Conservation (phyloP, 2,113 vertebrate species). For the Anoplopoma fimbria region DNA sequence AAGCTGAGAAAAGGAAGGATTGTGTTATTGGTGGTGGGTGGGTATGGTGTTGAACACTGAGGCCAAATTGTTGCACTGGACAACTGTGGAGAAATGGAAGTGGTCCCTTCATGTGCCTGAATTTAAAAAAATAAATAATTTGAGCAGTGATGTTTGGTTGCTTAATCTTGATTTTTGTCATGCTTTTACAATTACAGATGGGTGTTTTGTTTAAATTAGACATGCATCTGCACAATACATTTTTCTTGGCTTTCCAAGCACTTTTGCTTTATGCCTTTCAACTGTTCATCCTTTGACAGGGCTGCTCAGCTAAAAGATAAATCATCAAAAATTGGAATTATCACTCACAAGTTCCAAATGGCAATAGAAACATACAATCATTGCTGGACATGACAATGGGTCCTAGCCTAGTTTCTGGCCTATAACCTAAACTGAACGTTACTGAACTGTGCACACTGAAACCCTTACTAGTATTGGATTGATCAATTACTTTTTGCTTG, state of each 20-base stretch:
- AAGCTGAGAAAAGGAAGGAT: neutral
- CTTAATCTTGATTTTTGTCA: constrained; percentile 4
- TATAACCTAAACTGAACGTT: neutral
- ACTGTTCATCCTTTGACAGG: neutral
- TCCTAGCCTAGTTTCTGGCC: neutral
- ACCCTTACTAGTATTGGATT: no score
- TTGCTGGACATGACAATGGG: neutral
- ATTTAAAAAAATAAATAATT: constrained; percentile 83
- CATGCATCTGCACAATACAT: neutral
- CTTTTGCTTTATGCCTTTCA: neutral
- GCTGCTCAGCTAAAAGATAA: neutral
- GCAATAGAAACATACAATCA: neutral
- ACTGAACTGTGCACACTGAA: neutral
- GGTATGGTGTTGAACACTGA: constrained; percentile 82
- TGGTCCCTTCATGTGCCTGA: constrained; percentile 89
- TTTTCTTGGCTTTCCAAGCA: neutral
- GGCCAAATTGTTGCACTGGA: constrained; percentile 43
- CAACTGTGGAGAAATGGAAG: constrained; percentile 36
- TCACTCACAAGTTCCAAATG: neutral
- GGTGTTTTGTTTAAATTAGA: neutral
- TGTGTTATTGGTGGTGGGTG: constrained; percentile 71
- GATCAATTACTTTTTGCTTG: neutral
- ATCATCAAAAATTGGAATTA: neutral
- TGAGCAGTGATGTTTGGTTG: constrained; percentile 76
- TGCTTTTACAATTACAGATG: neutral